Percentiles rank a stretch among this genome's conserved stretches.
phyloP scores from a whole-genome alignment of 2,888 invertebrate genomes.

The Habrosyne pyritoides region DNA sequence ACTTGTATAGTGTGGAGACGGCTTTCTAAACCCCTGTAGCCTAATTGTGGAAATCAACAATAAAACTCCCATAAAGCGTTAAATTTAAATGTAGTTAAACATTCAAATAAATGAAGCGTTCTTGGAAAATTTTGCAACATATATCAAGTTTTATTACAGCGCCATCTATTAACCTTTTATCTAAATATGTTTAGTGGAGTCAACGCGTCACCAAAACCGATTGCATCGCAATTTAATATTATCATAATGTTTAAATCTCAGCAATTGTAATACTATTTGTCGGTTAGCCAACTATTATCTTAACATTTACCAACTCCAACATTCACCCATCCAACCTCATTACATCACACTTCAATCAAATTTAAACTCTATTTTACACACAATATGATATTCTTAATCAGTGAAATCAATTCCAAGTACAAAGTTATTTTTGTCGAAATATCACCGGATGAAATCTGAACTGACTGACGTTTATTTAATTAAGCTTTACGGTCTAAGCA shows the following conservation, averaged over 20 bases:
- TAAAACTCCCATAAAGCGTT: no score
- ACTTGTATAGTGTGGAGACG: no score
- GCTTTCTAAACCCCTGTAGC: no score
- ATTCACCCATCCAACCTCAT: background rate
- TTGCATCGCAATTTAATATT: background rate
- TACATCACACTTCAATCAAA: constrained; percentile 8
- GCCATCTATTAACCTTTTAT: background rate
- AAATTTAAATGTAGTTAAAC: no score
- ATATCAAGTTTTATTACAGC: background rate
- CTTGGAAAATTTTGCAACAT: background rate
- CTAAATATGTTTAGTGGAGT: background rate
- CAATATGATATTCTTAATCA: background rate
- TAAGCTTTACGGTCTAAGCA: background rate
- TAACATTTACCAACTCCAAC: constrained; percentile 29
- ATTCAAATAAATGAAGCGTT: background rate
- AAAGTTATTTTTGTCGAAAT: background rate
- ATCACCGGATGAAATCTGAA: background rate
- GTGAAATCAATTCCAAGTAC: background rate
- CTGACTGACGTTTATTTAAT: background rate
- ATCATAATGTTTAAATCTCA: background rate
- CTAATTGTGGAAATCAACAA: no score
- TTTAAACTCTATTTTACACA: constrained; percentile 8
- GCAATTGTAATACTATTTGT: constrained; percentile 22
- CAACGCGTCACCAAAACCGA: background rate
- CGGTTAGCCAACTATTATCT: constrained; percentile 31